Evolutionary conservation across 2,888 invertebrate species (phyloP).

Genomic region (Neoaliturus tenellus): DNA sequence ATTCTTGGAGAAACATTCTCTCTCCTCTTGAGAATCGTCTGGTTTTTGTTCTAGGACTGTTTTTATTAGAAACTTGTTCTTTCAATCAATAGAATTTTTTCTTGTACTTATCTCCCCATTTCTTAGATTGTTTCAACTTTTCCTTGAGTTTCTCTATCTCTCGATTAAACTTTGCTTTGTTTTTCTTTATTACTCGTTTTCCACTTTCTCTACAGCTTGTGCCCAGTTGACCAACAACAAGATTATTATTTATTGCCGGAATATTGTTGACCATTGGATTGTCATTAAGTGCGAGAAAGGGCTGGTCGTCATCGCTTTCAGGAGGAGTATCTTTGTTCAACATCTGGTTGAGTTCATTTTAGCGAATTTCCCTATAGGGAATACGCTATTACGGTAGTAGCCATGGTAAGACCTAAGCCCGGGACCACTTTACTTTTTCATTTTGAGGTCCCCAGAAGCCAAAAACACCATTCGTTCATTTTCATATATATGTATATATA

Average conservation of each 20-base stretch:
- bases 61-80: constrained; percentile 48
- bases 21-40: constrained; percentile 46
- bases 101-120: constrained; percentile 51
- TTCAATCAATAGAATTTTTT: constrained; percentile 47
- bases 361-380: too few relatives aligned
- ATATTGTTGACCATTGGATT: constrained; percentile 30
- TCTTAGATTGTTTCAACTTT: constrained; percentile 48
- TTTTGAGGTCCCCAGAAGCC: too few relatives aligned
- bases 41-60: constrained; percentile 48
- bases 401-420: too few relatives aligned
- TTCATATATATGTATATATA: too few relatives aligned
- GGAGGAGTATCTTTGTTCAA: constrained; percentile 36
- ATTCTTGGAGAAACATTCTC: constrained; percentile 48
- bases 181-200: constrained; percentile 22
- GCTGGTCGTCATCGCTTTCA: constrained; percentile 24
- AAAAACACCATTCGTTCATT: too few relatives aligned
- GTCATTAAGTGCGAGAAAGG: not conserved
- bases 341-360: constrained; percentile 29
- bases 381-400: too few relatives aligned
- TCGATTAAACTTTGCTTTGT: constrained; percentile 49
- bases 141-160: constrained; percentile 48
- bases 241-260: not conserved
- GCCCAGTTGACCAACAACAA: constrained; percentile 33
- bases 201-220: constrained; percentile 49
- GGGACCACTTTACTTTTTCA: too few relatives aligned